Percentiles rank a stretch among this genome's conserved stretches.
These are phyloP conservation scores for Phalloptychus januarius DNA, from an alignment of 2,797 vertebrate genomes.

Conservation along the genomic window DNA sequence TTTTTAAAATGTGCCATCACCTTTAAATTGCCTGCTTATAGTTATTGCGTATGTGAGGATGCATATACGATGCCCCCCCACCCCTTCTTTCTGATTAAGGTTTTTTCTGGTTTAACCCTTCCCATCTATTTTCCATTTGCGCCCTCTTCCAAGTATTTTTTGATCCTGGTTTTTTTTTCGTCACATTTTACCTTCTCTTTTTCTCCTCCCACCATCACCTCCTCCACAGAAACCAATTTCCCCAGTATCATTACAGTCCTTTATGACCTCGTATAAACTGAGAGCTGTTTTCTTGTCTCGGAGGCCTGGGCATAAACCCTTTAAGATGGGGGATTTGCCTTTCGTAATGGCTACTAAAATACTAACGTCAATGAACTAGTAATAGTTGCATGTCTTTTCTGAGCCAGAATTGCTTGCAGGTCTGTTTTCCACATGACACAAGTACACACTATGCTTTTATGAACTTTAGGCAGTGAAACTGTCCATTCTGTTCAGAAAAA, in stretches of 20 bases:
- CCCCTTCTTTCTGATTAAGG: neutral
- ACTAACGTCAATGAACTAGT: conserved; percentile 71
- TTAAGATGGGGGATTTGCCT: conserved; percentile 73
- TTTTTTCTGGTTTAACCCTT: conserved; percentile 1
- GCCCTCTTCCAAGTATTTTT: conserved; percentile 18
- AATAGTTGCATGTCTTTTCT: conserved; percentile 64
- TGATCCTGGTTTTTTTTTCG: conserved; percentile 11
- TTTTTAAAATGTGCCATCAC: conserved; percentile 69
- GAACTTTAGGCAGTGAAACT: conserved; percentile 44
- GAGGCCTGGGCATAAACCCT: conserved; percentile 72
- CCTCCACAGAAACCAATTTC: conserved; percentile 75
- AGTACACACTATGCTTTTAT: conserved; percentile 49
- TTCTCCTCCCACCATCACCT: conserved; percentile 41
- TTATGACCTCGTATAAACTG: conserved; percentile 80
- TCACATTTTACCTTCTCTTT: conserved; percentile 10
- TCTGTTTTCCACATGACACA: conserved; percentile 68
- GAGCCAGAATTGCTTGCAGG: conserved; percentile 66
- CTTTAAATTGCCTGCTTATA: conserved; percentile 43
- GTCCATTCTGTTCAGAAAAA: conserved; percentile 45
- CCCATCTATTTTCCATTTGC: neutral
- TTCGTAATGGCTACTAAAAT: conserved; percentile 76
- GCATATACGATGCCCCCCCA: conserved; percentile 24
- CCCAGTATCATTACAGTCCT: conserved; percentile 77
- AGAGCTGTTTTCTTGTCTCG: conserved; percentile 76
- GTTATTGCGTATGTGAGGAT: neutral